Base-by-base conservation (phyloP, 2,888 invertebrate genomes). In the Napeogenes inachia region DNA sequence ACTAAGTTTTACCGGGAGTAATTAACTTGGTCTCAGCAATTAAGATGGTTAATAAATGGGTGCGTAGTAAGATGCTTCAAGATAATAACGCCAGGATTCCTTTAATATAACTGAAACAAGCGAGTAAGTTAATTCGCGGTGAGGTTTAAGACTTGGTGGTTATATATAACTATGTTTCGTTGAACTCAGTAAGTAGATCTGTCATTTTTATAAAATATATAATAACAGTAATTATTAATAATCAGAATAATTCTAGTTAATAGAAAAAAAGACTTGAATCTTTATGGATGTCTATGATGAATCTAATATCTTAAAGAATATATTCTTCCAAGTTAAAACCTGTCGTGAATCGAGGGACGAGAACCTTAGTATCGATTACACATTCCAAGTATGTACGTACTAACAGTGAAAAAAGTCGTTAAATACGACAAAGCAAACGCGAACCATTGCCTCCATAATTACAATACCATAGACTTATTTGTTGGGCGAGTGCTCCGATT, bases 31-130 rank as follows among this genome's bases (percentile, higher is more conserved):
- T 81, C 87, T 83, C 81, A 82, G 88, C 86, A 87, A 89, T 89
- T 87, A 88, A 87, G 86, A 86, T 87, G 85, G 84, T 87, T 89
- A 85, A 87, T 89, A 87, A 87, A 88, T 87, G 86, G 84, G 81
- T 84, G 82, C 82, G 87, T 87, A 78, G 81, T 81, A 81, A 87
- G 84, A 83, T 82, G 85, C 85, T 87, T 82, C 82, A 83, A 84
- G 85, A 88, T 86, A 85, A 85, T 85, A 81, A 87, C 85, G 84
- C 81, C 75, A 78, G 81, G 86, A 87, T 88, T 88, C 84, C 85
- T 85, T 86, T 89, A 87, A 86, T 85, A 84, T 82, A 81, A 82
- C 82, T 82, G 80, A 85, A 88, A 85, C 82, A 85, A 80, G 79
- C 60, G 56, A 45, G 63, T 58, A 55, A 60, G 57, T 59, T 62